Evolutionary conservation across 2,888 invertebrate genomes (phyloP).

Genomic region (Gonocerus acuteangulatus): DNA sequence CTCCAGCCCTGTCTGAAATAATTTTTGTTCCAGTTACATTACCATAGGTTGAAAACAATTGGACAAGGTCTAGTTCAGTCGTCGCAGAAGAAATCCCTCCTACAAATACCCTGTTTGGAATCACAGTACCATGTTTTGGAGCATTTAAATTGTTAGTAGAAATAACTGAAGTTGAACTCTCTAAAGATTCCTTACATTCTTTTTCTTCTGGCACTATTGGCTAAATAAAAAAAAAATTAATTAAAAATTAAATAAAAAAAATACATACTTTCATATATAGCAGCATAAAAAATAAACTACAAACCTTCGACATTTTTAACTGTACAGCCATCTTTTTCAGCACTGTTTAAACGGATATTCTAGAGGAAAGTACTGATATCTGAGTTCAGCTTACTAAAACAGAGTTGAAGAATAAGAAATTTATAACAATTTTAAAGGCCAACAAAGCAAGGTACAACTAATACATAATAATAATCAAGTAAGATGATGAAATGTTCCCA

Average conservation of each 20-base stretch:
- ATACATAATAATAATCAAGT: too few relatives aligned
- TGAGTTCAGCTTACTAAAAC: background rate
- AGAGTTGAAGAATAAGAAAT: background rate
- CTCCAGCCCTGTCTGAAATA: slow-evolving; percentile 87
- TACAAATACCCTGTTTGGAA: slow-evolving; percentile 92
- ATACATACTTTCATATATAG: too few relatives aligned
- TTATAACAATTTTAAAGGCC: background rate
- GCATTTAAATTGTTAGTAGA: slow-evolving; percentile 43
- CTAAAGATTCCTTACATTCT: slow-evolving; percentile 1
- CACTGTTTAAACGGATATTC: background rate
- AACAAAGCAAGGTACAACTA: background rate
- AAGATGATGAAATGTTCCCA: too few relatives aligned
- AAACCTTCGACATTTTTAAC: slow-evolving; percentile 1
- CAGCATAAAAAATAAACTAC: background rate
- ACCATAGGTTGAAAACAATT: slow-evolving; percentile 83
- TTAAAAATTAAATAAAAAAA: too few relatives aligned
- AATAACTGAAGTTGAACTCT: slow-evolving; percentile 6
- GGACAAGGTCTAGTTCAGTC: slow-evolving; percentile 83
- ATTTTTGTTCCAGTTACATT: slow-evolving; percentile 89
- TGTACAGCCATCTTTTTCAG: background rate
- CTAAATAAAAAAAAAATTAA: background rate
- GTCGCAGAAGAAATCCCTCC: slow-evolving; percentile 92
- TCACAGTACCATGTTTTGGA: slow-evolving; percentile 53
- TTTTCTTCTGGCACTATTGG: slow-evolving; percentile 3
- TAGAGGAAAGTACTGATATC: background rate